Conservation (phyloP, 1,140 invertebrate genomes). For the Cherax quadricarinatus region DNA sequence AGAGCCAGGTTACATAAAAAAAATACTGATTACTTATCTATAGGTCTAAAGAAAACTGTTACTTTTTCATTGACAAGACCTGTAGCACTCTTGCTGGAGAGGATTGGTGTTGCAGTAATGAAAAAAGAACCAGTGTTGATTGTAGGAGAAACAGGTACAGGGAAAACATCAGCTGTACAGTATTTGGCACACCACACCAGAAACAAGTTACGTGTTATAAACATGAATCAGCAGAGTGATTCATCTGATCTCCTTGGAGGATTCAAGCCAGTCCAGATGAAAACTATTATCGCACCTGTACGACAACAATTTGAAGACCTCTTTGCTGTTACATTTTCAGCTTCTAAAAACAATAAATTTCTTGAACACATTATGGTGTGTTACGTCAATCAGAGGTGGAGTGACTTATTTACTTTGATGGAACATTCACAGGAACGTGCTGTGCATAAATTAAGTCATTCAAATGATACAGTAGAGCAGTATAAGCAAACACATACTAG, state of each 20-base stretch:
- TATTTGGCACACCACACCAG: conserved; percentile 90
- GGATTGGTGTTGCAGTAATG: conserved; percentile 87
- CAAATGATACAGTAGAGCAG: conserved; percentile 1
- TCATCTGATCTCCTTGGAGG: conserved; percentile 96
- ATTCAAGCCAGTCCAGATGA: conserved; percentile 96
- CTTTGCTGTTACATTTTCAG: conserved; percentile 88
- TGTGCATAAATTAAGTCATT: conserved; percentile 76
- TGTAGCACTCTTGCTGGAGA: conserved; percentile 89
- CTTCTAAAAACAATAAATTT: conserved; percentile 90
- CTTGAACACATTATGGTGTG: conserved; percentile 84
- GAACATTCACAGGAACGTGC: conserved; percentile 85
- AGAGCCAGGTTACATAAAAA: conserved; percentile 78
- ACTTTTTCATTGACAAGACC: conserved; percentile 88
- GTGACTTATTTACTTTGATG: conserved; percentile 85
- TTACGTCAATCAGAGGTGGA: conserved; percentile 61
- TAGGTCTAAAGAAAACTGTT: neutral
- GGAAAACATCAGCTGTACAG: conserved; percentile 98
- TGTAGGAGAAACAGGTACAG: conserved; percentile 98
- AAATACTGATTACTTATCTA: neutral
- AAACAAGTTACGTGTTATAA: conserved; percentile 93
- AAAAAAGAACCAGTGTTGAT: conserved; percentile 94
- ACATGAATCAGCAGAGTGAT: conserved; percentile 99
- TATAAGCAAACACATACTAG: conserved; percentile 55
- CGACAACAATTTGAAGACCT: conserved; percentile 90
- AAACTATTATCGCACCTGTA: conserved; percentile 88